Evolutionary conservation across 2,888 invertebrate species (phyloP).

Genomic region (Strigamia transsilvanica): DNA sequence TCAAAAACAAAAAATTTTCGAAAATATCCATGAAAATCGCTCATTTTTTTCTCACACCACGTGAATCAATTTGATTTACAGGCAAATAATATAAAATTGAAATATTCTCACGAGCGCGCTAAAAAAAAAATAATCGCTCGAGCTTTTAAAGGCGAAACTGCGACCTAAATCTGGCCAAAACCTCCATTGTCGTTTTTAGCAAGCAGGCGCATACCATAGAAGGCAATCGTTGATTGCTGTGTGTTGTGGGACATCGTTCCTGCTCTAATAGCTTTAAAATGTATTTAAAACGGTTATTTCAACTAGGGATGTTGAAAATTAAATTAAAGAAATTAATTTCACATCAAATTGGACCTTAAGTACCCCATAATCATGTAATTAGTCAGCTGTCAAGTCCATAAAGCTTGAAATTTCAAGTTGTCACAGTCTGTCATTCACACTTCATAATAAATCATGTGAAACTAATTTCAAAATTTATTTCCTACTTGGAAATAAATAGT

Average conservation of each 20-base stretch:
- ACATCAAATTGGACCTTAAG: neutral
- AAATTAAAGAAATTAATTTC: slow-evolving; percentile 3
- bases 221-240: neutral
- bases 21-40: too few relatives aligned
- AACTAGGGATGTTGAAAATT: neutral
- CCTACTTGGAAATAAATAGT: neutral
- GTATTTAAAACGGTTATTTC: neutral
- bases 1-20: too few relatives aligned
- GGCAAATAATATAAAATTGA: too few relatives aligned
- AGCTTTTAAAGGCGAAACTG: neutral
- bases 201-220: neutral
- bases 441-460: neutral
- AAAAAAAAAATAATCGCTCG: neutral
- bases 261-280: neutral
- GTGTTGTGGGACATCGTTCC: neutral
- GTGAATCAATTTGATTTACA: too few relatives aligned
- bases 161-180: neutral
- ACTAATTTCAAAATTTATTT: neutral
- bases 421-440: slow-evolving; percentile 1
- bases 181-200: too few relatives aligned
- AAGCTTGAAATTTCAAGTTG: neutral
- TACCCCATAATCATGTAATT: neutral
- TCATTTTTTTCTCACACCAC: too few relatives aligned
- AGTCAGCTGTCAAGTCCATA: neutral
- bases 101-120: neutral